These are phyloP conservation scores for Porites lobata DNA, from an alignment of 92 coral and sea anemone species.

Conservation along the genomic window DNA sequence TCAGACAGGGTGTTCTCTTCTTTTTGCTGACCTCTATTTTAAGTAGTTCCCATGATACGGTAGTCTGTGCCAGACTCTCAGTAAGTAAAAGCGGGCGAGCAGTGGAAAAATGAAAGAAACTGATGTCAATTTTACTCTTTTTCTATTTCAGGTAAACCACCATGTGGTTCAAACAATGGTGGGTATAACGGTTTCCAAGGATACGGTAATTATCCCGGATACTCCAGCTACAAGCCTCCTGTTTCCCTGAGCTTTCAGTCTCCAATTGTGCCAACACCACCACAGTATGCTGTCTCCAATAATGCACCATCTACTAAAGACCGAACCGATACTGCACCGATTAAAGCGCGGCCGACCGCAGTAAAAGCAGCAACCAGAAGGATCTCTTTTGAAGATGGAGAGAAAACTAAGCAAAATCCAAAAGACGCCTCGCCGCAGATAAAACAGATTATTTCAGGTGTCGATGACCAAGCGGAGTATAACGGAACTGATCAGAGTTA, in stretches of 20 bases:
- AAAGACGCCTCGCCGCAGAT: neutral
- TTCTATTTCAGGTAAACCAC: constrained; percentile 29
- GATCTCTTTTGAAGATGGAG: neutral
- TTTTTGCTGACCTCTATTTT: too few relatives aligned
- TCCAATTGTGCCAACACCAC: constrained; percentile 19
- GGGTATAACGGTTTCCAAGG: constrained; percentile 47
- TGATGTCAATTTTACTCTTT: too few relatives aligned
- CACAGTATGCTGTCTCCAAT: neutral
- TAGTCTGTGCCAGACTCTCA: too few relatives aligned
- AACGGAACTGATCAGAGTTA: constrained; percentile 22
- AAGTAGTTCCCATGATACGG: too few relatives aligned
- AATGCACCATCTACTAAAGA: constrained; percentile 4
- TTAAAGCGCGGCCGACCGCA: constrained; percentile 16
- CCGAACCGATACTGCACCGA: neutral
- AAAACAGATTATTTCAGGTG: constrained; percentile 13
- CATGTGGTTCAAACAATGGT: constrained; percentile 28
- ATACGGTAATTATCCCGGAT: constrained; percentile 37
- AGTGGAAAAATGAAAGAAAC: too few relatives aligned
- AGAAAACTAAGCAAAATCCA: neutral
- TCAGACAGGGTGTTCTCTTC: too few relatives aligned
- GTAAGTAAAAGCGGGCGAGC: too few relatives aligned
- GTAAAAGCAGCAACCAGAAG: constrained; percentile 40
- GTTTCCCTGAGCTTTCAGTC: constrained; percentile 30
- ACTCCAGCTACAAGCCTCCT: constrained; percentile 35
- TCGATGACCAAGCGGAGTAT: constrained; percentile 5